These are phyloP conservation scores for Poeciliopsis occidentalis DNA, from an alignment of 2,113 vertebrate genomes.

Conservation along the genomic window DNA sequence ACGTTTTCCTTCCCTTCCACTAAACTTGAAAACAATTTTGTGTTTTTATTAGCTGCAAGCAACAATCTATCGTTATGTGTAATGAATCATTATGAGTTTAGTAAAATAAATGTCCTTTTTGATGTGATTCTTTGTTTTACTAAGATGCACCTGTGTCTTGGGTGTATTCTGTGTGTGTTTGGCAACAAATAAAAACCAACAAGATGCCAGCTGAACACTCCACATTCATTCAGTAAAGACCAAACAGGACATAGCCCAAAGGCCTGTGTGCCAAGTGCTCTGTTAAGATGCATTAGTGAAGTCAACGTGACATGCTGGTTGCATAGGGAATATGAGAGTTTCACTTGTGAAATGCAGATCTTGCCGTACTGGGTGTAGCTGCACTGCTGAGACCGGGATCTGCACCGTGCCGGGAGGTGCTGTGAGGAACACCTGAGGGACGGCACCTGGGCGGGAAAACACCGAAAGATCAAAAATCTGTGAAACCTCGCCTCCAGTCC, in stretches of 20 bases:
- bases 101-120: neutral
- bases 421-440: constrained; percentile 96
- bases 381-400: constrained; percentile 96
- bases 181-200: constrained; percentile 11
- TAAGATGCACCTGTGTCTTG: neutral
- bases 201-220: constrained; percentile 20
- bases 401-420: constrained; percentile 94
- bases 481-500: neutral
- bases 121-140: neutral
- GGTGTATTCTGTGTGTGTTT: neutral
- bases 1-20: neutral
- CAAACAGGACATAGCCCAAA: constrained; percentile 12
- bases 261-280: constrained; percentile 55
- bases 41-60: neutral
- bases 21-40: neutral
- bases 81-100: neutral
- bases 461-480: neutral
- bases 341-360: constrained; percentile 84
- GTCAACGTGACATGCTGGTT: constrained; percentile 78
- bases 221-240: constrained; percentile 33
- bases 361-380: constrained; percentile 95
- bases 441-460: constrained; percentile 77
- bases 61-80: neutral
- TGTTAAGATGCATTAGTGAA: constrained; percentile 70
- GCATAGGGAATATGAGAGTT: constrained; percentile 82